A percentile compares a stretch with the other conserved stretches of the same genome.
phyloP scores from a whole-genome alignment of 2,797 vertebrate species.

The Hippoglossus hippoglossus region DNA sequence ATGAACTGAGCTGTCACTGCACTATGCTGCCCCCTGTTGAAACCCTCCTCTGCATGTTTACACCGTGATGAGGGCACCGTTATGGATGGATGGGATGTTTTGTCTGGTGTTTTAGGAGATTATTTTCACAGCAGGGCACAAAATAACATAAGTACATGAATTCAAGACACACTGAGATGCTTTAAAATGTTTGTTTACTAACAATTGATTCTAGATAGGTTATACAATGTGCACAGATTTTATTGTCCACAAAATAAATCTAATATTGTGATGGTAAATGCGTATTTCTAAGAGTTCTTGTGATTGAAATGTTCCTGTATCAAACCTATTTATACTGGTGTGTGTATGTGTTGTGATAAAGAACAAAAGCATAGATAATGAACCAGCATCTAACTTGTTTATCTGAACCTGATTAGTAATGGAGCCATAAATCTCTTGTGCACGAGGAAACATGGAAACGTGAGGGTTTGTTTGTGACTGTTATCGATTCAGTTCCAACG shows the following conservation, averaged over 20 bases:
- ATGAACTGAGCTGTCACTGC: conserved; percentile 67
- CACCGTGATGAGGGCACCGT: conserved; percentile 8
- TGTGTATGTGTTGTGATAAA: too few species aligned
- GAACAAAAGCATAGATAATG: neutral
- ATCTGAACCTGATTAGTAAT: neutral
- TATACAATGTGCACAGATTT: neutral
- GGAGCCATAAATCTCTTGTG: conserved; percentile 2
- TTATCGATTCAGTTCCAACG: conserved; percentile 11
- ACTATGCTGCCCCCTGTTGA: conserved; percentile 83
- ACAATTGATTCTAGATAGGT: neutral
- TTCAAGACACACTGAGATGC: neutral
- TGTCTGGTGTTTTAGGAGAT: neutral
- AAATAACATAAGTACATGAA: neutral
- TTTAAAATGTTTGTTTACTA: conserved; percentile 1
- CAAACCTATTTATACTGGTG: too few species aligned
- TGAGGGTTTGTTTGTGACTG: neutral
- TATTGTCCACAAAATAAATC: neutral
- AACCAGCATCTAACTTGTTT: neutral
- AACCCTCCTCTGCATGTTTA: conserved; percentile 40
- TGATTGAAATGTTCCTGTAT: too few species aligned
- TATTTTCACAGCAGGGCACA: conserved; percentile 9
- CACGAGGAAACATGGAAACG: neutral
- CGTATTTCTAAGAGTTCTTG: neutral
- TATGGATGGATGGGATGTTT: conserved; percentile 27
- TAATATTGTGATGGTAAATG: neutral